Evolutionary conservation across 2,113 vertebrate species (phyloP).

Genomic region (Sporophila hypoxantha): DNA sequence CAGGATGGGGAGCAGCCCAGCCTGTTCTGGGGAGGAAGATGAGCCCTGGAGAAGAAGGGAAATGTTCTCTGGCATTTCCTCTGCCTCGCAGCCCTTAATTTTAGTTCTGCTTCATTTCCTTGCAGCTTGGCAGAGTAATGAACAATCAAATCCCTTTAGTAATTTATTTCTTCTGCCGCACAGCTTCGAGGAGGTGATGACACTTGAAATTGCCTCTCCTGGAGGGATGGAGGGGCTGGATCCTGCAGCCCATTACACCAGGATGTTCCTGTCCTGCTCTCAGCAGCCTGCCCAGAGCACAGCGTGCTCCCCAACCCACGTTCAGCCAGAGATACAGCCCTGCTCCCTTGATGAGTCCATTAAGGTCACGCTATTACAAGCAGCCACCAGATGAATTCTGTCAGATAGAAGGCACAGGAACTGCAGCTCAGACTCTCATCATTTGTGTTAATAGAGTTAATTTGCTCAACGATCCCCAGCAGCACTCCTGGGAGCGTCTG

Average conservation of each 20-base stretch:
- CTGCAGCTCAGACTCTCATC: conserved; percentile 9
- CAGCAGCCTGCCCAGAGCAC: neutral
- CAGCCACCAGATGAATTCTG: conserved; percentile 41
- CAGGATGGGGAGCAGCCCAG: neutral
- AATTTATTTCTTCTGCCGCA: conserved; percentile 51
- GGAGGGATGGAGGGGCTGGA: conserved; percentile 12
- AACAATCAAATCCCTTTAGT: conserved; percentile 52
- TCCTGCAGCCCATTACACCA: neutral
- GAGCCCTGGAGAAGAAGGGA: neutral
- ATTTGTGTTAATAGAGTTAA: conserved; percentile 43
- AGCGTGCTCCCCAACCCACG: neutral
- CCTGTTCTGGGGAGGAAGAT: neutral
- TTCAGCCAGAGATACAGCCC: neutral
- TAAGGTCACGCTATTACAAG: conserved; percentile 44
- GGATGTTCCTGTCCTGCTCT: neutral
- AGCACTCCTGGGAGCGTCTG: neutral
- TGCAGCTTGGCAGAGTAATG: conserved; percentile 41
- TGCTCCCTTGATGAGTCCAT: conserved; percentile 29
- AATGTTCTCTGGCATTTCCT: neutral
- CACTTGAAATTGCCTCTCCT: conserved; percentile 54
- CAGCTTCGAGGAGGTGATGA: conserved; percentile 24
- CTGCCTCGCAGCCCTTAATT: conserved; percentile 40
- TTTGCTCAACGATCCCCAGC: conserved; percentile 29
- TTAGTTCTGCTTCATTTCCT: conserved; percentile 54
- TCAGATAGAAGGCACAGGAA: conserved; percentile 8